Base-by-base conservation (phyloP, 1,140 invertebrate genomes). In the Teleopsis dalmanni region DNA sequence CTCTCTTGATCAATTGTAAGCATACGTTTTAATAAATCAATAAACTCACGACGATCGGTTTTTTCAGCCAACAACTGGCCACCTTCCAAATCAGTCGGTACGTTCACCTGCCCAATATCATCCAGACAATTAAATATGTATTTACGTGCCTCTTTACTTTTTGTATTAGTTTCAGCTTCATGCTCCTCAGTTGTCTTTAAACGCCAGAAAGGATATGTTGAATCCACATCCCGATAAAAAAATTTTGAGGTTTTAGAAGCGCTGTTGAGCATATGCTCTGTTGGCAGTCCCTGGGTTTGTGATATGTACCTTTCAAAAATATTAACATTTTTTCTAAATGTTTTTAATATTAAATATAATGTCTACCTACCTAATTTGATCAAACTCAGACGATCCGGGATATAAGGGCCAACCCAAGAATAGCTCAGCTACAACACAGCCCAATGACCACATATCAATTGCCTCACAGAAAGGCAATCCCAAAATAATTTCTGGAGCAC, bases 381-480 rank as follows among this genome's bases (percentile, higher is more conserved):
- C 97, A 73, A 98, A 99, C 75, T 99, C 97, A 2, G 95, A 98
- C 22, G 94, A 96, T 41, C 97, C 97, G 1, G 97, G 97, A 76
- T 99, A 99, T 3, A 99, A 77, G 14, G 97, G 97, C 97, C 97
- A 99, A 49, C 97, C 97, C 14, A 99, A 80, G 75, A 99, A 99
- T 41, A 99, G 78, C 72, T 99, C 97, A 3, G 97, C 97, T 18
- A 99, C 96, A 45, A 99, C 97, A 76, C 97, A 99, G 19, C 97
- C 97, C 47, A 99, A 77, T 0, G 95, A 98, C 97, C 97, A 99
- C 95, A 99, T 99, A 73, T 99, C 97, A 58, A 99, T 99, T 4
- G 95, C 93, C 75, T 99, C 97, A 78, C 94, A 97, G 76, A 99
- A 99, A 40, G 95, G 95, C 57, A 99, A 76, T 53, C 88, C 96